These are phyloP conservation scores for Phataginus tetradactyla DNA, from an alignment of 2,797 vertebrate species.

Conservation along the genomic window DNA sequence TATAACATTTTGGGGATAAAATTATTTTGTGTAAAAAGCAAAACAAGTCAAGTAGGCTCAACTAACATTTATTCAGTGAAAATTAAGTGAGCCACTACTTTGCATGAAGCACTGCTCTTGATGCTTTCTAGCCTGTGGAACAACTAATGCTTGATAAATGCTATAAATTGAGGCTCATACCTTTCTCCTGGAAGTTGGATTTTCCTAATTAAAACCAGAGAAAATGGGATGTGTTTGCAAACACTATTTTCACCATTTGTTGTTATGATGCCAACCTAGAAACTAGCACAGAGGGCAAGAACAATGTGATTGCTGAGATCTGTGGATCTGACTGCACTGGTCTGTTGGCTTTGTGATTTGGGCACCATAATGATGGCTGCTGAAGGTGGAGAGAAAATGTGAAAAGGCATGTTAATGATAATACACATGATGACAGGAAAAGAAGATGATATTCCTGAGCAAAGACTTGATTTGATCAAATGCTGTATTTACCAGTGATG, in stretches of 20 bases:
- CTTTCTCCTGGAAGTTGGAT: neutral
- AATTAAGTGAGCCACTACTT: neutral
- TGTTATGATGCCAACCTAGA: neutral
- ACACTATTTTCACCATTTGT: neutral
- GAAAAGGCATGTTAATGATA: neutral
- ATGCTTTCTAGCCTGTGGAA: neutral
- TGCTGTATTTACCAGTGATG: neutral
- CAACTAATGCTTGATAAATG: neutral
- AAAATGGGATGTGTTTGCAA: neutral
- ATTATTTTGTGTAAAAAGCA: slow-evolving; percentile 25
- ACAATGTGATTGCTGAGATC: neutral
- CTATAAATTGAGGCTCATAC: neutral
- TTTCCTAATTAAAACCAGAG: slow-evolving; percentile 36
- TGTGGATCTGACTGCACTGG: neutral
- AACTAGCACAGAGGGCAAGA: neutral
- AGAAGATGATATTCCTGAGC: neutral
- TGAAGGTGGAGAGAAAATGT: neutral
- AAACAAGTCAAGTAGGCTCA: slow-evolving; percentile 31
- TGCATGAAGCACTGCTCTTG: neutral
- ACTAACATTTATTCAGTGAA: neutral
- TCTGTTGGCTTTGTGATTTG: neutral
- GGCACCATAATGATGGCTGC: neutral
- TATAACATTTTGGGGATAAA: slow-evolving; percentile 43
- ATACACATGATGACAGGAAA: neutral
- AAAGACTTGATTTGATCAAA: slow-evolving; percentile 19